phyloP scores from a whole-genome alignment of 2,797 vertebrate genomes.

The Garrulus glandarius region DNA sequence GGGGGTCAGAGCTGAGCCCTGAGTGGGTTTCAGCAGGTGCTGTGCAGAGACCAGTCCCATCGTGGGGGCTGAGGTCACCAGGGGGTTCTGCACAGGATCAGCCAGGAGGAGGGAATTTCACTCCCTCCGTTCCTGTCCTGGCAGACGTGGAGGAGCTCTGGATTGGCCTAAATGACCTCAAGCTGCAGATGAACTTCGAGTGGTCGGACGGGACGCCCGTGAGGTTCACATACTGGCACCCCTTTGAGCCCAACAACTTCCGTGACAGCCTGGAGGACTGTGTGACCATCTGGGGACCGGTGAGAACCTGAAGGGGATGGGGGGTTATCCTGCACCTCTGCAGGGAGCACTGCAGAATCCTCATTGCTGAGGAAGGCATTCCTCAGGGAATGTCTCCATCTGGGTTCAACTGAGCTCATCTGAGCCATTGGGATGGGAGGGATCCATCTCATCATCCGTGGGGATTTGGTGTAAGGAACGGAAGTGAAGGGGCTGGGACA shows the following conservation, averaged over 20 bases:
- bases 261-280: conserved; percentile 92
- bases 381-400: neutral
- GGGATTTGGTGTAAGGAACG: neutral
- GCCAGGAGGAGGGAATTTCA: neutral
- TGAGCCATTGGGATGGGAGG: neutral
- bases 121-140: neutral
- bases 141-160: conserved; percentile 92
- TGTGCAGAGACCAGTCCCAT: neutral
- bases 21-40: neutral
- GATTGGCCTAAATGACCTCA: conserved; percentile 93
- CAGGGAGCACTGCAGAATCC: neutral
- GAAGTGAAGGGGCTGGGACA: neutral
- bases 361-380: neutral
- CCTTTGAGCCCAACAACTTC: conserved; percentile 97
- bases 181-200: conserved; percentile 96
- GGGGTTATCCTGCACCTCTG: neutral
- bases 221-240: conserved; percentile 95
- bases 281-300: conserved; percentile 93
- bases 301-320: conserved; percentile 70
- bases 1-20: neutral
- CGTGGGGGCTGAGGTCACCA: fast-evolving
- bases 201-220: conserved; percentile 93
- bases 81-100: neutral
- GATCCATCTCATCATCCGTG: neutral
- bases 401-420: neutral